Percentiles rank a stretch among this genome's conserved stretches.
These are phyloP conservation scores for Danionella cerebrum DNA, from an alignment of 2,113 vertebrate species.

Conservation along the genomic window DNA sequence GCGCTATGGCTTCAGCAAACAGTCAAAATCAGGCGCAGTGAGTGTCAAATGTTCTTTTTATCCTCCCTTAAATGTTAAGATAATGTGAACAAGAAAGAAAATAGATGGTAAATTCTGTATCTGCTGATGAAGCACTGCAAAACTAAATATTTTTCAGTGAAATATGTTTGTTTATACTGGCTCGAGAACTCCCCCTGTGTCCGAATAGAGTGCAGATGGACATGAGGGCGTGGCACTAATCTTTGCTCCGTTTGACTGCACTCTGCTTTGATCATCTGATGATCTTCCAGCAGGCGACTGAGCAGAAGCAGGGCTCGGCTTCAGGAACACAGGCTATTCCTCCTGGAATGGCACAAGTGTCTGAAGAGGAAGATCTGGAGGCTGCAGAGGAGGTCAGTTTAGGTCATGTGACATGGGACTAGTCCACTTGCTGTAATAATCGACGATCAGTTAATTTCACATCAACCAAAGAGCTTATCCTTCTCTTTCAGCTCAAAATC, in stretches of 20 bases:
- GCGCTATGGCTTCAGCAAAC: constrained; percentile 83
- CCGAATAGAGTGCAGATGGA: not conserved
- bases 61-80: not conserved
- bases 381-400: constrained; percentile 82
- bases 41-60: constrained; percentile 31
- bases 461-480: not conserved
- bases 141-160: too few relatives aligned
- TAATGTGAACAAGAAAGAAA: not conserved
- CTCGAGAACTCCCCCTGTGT: not conserved
- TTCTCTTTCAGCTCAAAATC: constrained; percentile 69
- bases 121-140: too few relatives aligned
- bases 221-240: not conserved
- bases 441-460: not conserved
- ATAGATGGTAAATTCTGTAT: not conserved
- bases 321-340: constrained; percentile 54
- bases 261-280: not conserved
- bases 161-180: not conserved
- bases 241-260: not conserved
- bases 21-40: constrained; percentile 79
- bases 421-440: too few relatives aligned
- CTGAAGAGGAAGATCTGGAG: constrained; percentile 79
- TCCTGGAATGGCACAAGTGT: constrained; percentile 62
- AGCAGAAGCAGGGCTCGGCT: constrained; percentile 60
- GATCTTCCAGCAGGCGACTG: constrained; percentile 63
- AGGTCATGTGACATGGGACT: not conserved